Evolutionary conservation across 2,797 vertebrate genomes (phyloP).

Genomic region (Gallinago stenura): DNA sequence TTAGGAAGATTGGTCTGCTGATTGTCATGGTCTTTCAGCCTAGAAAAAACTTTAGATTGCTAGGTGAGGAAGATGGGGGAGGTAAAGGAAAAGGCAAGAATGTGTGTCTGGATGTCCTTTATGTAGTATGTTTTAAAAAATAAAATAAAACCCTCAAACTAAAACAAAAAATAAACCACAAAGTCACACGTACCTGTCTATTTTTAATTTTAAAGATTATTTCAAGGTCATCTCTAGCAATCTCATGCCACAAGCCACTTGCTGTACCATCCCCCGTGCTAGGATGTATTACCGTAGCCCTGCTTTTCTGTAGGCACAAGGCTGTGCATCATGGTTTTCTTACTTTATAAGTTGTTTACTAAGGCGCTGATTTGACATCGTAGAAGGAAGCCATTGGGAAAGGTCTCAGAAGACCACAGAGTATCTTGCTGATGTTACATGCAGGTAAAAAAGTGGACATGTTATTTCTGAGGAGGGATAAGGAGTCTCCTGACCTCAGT

Average conservation of each 20-base stretch:
- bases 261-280: background rate
- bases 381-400: background rate
- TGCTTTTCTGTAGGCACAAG: background rate
- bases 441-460: background rate
- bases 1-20: background rate
- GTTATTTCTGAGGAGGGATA: background rate
- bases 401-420: background rate
- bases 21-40: background rate
- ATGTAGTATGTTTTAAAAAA: background rate
- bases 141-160: background rate
- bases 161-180: background rate
- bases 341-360: background rate
- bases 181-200: background rate
- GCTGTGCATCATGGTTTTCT: background rate
- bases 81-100: background rate
- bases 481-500: background rate
- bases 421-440: background rate
- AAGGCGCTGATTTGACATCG: background rate
- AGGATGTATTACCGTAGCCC: background rate
- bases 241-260: background rate
- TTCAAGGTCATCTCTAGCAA: background rate
- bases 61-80: background rate
- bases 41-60: background rate
- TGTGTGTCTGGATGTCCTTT: background rate
- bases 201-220: conserved; percentile 8